phyloP scores from a whole-genome alignment of 64 coral and sea anemone genomes.

The Porites lutea region DNA sequence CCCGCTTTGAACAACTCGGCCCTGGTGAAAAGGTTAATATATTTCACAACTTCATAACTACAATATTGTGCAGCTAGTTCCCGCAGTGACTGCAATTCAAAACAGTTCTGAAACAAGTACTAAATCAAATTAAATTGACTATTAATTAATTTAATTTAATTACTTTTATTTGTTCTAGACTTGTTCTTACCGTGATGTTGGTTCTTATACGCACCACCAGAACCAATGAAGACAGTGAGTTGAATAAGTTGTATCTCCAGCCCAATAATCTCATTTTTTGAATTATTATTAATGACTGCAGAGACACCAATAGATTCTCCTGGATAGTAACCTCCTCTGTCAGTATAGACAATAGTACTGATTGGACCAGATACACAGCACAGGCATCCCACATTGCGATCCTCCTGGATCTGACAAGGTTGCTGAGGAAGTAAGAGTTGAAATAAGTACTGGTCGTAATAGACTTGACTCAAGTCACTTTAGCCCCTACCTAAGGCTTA shows the following conservation, averaged over 20 bases:
- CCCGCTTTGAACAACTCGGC: no score
- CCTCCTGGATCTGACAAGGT: conserved; percentile 65
- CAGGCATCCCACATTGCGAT: conserved; percentile 67
- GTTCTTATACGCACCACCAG: conserved; percentile 53
- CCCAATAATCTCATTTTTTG: conserved; percentile 69
- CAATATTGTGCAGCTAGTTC: no score
- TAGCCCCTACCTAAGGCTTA: no score
- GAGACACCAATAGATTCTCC: conserved; percentile 84
- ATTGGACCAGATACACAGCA: conserved; percentile 84
- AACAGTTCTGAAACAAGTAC: no score
- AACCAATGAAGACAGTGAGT: conserved; percentile 60
- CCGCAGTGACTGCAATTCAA: no score
- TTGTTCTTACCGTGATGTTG: neutral
- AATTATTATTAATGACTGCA: conserved; percentile 81
- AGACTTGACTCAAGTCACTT: no score
- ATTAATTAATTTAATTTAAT: no score
- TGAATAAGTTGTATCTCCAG: conserved; percentile 76
- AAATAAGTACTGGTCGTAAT: neutral
- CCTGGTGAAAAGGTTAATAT: no score
- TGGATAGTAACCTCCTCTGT: conserved; percentile 89
- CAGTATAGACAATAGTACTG: conserved; percentile 60
- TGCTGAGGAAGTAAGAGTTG: conserved; percentile 9
- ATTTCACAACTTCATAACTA: no score
- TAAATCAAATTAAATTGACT: no score
- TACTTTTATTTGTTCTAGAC: no score